phyloP scores from a whole-genome alignment of 2,888 invertebrate genomes.

The Acleris holmiana region DNA sequence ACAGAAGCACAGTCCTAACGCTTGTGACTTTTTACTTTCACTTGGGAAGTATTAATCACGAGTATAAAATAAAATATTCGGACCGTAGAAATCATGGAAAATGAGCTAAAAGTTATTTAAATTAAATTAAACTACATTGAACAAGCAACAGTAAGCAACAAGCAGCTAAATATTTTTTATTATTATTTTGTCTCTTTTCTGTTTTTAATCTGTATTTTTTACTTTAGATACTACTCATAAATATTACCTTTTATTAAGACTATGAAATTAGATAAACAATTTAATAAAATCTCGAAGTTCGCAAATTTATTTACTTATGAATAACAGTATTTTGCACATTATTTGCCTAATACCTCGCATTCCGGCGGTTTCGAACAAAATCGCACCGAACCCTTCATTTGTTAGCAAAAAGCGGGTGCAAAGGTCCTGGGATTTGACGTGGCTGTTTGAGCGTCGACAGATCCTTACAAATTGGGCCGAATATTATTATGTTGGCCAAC shows the following conservation, averaged over 20 bases:
- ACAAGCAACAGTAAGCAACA: too few species aligned
- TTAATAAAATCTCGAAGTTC: too few species aligned
- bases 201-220: too few species aligned
- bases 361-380: constrained; percentile 12
- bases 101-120: too few species aligned
- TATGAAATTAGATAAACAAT: too few species aligned
- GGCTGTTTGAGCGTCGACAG: constrained; percentile 29
- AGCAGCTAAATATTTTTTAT: too few species aligned
- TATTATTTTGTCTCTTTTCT: too few species aligned
- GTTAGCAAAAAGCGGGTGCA: constrained; percentile 24
- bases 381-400: constrained; percentile 25
- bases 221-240: too few species aligned
- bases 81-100: too few species aligned
- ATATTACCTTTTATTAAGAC: too few species aligned
- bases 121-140: too few species aligned
- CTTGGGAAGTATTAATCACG: constrained; percentile 10
- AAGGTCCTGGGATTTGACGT: constrained; percentile 14
- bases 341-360: constrained; percentile 17
- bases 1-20: constrained; percentile 21
- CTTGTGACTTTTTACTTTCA: constrained; percentile 41
- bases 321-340: constrained; percentile 3
- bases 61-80: neutral
- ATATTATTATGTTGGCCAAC: constrained; percentile 27
- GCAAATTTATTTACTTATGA: neutral
- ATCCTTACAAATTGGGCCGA: constrained; percentile 28